Percentiles rank a stretch among this genome's conserved stretches.
These are phyloP conservation scores for Perca fluviatilis DNA, from an alignment of 2,113 vertebrate genomes.

Conservation along the genomic window DNA sequence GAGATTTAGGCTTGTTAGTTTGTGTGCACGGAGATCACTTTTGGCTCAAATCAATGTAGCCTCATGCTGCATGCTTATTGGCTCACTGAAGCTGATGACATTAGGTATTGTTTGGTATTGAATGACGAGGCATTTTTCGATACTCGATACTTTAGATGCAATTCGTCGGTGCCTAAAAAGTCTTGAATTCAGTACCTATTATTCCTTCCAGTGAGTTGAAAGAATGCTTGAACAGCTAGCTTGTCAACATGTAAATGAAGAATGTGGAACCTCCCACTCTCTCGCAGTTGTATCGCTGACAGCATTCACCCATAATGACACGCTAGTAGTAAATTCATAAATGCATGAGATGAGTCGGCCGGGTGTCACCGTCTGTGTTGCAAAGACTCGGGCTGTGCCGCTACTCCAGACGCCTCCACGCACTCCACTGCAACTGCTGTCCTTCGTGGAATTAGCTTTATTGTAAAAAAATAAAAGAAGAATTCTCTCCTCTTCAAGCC, in stretches of 20 bases:
- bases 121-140: too few relatives aligned
- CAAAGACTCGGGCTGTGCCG: conserved; percentile 42
- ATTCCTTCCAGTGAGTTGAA: neutral
- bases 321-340: conserved; percentile 34
- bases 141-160: too few relatives aligned
- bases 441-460: conserved; percentile 59
- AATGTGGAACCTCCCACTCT: neutral
- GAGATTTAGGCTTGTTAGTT: too few relatives aligned
- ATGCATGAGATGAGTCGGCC: conserved; percentile 52
- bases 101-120: too few relatives aligned
- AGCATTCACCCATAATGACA: conserved; percentile 7
- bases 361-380: conserved; percentile 59
- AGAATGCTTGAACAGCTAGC: neutral
- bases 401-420: conserved; percentile 46
- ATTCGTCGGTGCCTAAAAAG: too few relatives aligned
- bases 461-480: neutral
- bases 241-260: neutral
- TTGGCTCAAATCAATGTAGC: too few relatives aligned
- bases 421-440: conserved; percentile 46
- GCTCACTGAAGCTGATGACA: too few relatives aligned
- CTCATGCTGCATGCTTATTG: too few relatives aligned
- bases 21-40: too few relatives aligned
- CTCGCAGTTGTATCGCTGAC: neutral
- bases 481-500: conserved; percentile 28
- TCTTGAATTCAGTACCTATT: too few relatives aligned